Evolutionary conservation across 2,113 vertebrate genomes (phyloP).

Genomic region (Cebidichthys violaceus): DNA sequence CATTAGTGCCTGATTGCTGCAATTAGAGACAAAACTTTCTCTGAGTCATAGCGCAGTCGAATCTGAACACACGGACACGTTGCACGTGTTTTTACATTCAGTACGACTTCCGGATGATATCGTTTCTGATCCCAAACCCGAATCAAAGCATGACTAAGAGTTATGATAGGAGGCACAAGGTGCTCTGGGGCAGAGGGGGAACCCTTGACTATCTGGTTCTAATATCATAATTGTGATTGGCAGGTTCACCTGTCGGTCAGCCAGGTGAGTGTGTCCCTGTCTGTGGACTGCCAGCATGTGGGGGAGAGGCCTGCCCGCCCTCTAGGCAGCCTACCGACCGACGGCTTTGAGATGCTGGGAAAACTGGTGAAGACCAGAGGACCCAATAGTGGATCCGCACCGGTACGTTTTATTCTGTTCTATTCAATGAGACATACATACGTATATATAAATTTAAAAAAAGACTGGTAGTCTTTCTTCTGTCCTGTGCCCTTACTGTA

Average conservation of each 20-base stretch:
- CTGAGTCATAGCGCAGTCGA: background rate
- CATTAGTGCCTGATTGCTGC: background rate
- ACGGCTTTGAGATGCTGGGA: slow-evolving; percentile 91
- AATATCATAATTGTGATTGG: slow-evolving; percentile 24
- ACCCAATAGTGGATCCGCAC: slow-evolving; percentile 88
- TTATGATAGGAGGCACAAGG: background rate
- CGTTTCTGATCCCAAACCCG: background rate
- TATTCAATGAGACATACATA: background rate
- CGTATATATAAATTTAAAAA: background rate
- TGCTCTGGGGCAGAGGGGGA: background rate
- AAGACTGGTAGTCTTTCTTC: background rate
- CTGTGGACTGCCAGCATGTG: slow-evolving; percentile 90
- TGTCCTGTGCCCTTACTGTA: background rate
- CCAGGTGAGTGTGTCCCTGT: slow-evolving; percentile 87
- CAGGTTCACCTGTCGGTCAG: slow-evolving; percentile 92
- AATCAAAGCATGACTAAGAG: background rate
- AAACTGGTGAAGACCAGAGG: slow-evolving; percentile 89
- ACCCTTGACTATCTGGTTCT: background rate
- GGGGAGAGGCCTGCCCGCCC: slow-evolving; percentile 85
- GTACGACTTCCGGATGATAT: background rate
- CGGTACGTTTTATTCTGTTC: slow-evolving; percentile 73
- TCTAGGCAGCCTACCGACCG: slow-evolving; percentile 81
- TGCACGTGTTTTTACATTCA: background rate
- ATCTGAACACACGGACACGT: background rate
- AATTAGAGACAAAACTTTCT: background rate